Evolutionary conservation across 2,113 vertebrate genomes (phyloP).

Genomic region (Neotoma lepida): DNA sequence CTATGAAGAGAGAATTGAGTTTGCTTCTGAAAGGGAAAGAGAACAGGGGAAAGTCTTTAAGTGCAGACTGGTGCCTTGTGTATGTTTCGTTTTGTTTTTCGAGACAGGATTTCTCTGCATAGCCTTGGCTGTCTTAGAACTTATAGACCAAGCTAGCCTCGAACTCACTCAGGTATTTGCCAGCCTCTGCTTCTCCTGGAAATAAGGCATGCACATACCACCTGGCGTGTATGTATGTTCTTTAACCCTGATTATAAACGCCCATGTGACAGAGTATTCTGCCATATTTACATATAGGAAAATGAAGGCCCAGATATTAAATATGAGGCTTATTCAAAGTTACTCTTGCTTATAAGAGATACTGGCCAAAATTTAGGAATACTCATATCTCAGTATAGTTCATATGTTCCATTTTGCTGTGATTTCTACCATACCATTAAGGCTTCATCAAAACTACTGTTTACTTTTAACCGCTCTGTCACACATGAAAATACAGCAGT

Average conservation of each 20-base stretch:
- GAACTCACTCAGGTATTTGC: neutral
- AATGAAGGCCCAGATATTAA: slow-evolving; percentile 29
- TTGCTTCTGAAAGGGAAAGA: slow-evolving; percentile 16
- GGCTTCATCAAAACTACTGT: slow-evolving; percentile 2
- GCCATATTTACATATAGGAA: slow-evolving; percentile 5
- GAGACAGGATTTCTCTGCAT: too few species aligned
- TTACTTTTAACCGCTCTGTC: neutral
- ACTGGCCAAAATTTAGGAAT: neutral
- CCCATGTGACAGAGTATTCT: neutral
- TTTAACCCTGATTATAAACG: slow-evolving; percentile 36
- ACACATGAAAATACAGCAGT: neutral
- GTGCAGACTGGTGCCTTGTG: neutral
- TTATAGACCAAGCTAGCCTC: neutral
- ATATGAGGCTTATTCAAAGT: neutral
- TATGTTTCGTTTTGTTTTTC: too few species aligned
- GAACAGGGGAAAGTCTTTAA: neutral
- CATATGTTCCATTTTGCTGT: neutral
- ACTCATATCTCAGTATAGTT: neutral
- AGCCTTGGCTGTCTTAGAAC: neutral
- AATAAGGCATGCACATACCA: neutral
- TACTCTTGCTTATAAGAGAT: neutral
- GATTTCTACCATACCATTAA: slow-evolving; percentile 1
- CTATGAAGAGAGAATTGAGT: neutral
- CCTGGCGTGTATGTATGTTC: neutral
- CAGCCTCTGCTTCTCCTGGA: neutral